A percentile compares a stretch with the other conserved stretches of the same genome.
These are phyloP conservation scores for Trichomycterus rosablanca DNA, from an alignment of 2,113 vertebrate species.

Conservation along the genomic window DNA sequence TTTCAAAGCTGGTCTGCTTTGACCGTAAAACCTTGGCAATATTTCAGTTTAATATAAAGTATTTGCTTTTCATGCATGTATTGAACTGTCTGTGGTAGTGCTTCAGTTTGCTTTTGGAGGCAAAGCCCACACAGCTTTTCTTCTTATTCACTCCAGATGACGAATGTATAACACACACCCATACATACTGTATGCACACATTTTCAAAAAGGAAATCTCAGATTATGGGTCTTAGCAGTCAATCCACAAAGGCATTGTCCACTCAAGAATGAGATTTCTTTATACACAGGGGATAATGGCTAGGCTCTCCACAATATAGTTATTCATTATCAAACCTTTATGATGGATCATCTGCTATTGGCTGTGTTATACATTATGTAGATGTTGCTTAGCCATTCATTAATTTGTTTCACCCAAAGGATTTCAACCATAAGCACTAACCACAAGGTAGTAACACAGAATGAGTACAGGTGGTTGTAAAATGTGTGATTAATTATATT, in stretches of 20 bases:
- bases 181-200: constrained; percentile 60
- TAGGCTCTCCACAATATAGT: constrained; percentile 25
- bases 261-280: constrained; percentile 49
- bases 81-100: constrained; percentile 42
- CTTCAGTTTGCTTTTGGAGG: constrained; percentile 50
- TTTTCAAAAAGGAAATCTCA: constrained; percentile 73
- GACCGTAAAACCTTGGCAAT: constrained; percentile 57
- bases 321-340: constrained; percentile 1
- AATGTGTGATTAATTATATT: too few species aligned
- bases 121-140: constrained; percentile 50
- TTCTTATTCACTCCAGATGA: constrained; percentile 71
- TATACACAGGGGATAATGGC: constrained; percentile 38
- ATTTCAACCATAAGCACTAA: too few species aligned
- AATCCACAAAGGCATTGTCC: constrained; percentile 39
- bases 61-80: constrained; percentile 40
- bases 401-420: too few species aligned
- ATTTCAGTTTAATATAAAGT: constrained; percentile 52
- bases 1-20: constrained; percentile 63
- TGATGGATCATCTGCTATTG: constrained; percentile 28
- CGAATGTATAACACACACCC: constrained; percentile 50
- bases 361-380: too few species aligned
- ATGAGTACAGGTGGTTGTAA: too few species aligned
- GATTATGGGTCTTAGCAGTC: constrained; percentile 47
- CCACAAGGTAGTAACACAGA: too few species aligned
- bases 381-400: too few species aligned